Percentiles rank a stretch among this genome's conserved stretches.
These are phyloP conservation scores for Corythoichthys haematopterus DNA, from an alignment of 2,113 vertebrate genomes.

Conservation along the genomic window DNA sequence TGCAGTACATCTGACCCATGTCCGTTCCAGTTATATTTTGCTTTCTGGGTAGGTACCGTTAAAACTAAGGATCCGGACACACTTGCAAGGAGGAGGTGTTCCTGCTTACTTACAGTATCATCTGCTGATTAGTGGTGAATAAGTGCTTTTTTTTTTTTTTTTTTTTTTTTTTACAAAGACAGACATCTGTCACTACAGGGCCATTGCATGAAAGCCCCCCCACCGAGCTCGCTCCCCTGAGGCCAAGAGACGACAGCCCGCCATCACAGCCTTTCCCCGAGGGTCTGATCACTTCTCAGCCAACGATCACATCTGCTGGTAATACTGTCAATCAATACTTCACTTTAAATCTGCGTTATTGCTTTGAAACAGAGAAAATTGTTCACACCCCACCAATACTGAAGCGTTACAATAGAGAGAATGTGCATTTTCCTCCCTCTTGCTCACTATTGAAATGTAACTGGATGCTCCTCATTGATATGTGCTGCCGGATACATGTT, in stretches of 20 bases:
- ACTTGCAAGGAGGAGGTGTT: background rate
- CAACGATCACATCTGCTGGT: conserved; percentile 1
- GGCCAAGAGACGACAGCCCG: conserved; percentile 21
- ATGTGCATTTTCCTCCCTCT: conserved; percentile 25
- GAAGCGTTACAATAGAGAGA: conserved; percentile 34
- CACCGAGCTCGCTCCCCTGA: conserved; percentile 1
- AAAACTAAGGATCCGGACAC: background rate
- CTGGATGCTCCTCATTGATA: conserved; percentile 34
- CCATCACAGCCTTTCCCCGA: conserved; percentile 24
- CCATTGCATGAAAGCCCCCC: conserved; percentile 31
- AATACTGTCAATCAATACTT: background rate
- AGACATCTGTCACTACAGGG: conserved; percentile 46
- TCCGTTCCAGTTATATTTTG: too few relatives aligned
- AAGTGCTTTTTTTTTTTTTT: conserved; percentile 3
- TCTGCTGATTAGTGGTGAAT: conserved; percentile 23
- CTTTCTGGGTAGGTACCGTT: too few relatives aligned
- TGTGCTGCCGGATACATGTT: conserved; percentile 41
- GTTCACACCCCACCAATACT: conserved; percentile 12
- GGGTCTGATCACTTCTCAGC: conserved; percentile 14
- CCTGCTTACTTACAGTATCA: conserved; percentile 25
- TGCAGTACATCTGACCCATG: too few relatives aligned
- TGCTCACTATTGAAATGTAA: conserved; percentile 29
- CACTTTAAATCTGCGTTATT: background rate
- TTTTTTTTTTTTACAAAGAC: background rate
- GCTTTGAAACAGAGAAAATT: background rate